phyloP scores from a whole-genome alignment of 2,113 vertebrate species.

The Aldabrachelys gigantea region DNA sequence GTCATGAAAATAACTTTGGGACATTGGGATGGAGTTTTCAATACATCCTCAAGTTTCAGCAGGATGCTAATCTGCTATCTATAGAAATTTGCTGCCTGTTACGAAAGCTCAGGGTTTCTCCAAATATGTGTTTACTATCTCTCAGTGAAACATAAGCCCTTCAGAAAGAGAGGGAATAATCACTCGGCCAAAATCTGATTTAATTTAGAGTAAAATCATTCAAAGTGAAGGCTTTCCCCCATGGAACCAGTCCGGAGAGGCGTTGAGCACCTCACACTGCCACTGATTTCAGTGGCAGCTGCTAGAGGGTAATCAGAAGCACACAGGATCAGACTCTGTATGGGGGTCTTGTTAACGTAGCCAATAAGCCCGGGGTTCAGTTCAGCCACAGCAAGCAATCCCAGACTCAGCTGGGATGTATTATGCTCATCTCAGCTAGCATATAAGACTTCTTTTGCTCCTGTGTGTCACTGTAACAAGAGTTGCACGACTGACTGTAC shows the following conservation, averaged over 20 bases:
- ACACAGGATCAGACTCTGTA: neutral
- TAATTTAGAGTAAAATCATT: neutral
- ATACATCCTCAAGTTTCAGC: slow-evolving; percentile 27
- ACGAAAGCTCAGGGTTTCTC: neutral
- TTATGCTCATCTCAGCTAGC: slow-evolving; percentile 5
- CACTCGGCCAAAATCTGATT: neutral
- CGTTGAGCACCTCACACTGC: neutral
- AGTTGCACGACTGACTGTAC: neutral
- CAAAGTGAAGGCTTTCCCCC: slow-evolving; percentile 1
- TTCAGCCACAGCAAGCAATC: neutral
- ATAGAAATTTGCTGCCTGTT: slow-evolving; percentile 3
- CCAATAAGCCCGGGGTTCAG: neutral
- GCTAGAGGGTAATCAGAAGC: neutral
- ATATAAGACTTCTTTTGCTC: slow-evolving; percentile 29
- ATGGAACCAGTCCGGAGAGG: neutral
- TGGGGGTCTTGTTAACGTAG: neutral
- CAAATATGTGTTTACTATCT: neutral
- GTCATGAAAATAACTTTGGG: slow-evolving; percentile 22
- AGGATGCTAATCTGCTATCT: slow-evolving; percentile 30
- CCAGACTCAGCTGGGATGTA: slow-evolving; percentile 28
- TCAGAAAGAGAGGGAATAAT: neutral
- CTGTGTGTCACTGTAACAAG: neutral
- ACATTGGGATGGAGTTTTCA: neutral
- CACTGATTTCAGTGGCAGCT: neutral
- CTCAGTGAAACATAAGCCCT: neutral